Conservation (phyloP, 2,888 invertebrate species). For the Zeuzera pyrina region DNA sequence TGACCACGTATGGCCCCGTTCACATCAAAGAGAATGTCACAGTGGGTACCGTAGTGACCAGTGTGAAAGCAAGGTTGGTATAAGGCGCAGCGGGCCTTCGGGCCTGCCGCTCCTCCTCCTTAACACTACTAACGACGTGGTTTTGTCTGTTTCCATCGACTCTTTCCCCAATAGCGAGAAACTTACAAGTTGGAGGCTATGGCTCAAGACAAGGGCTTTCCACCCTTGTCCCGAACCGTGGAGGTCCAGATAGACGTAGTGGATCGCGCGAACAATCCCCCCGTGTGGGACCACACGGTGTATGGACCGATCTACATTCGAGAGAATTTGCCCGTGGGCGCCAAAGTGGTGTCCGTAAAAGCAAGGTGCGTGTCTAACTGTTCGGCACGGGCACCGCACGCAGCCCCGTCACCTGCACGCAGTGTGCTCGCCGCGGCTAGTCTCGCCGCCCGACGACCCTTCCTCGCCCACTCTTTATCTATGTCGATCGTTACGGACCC, state of each 20-base stretch:
- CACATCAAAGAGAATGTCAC: conserved; percentile 99
- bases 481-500: too few relatives aligned
- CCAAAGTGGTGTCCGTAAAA: conserved; percentile 98
- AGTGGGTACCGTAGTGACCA: conserved; percentile 98
- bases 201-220: conserved; percentile 98
- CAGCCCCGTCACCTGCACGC: conserved; percentile 72
- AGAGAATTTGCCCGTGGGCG: conserved; percentile 98
- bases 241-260: conserved; percentile 99
- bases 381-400: conserved; percentile 76
- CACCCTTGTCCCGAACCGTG: conserved; percentile 95
- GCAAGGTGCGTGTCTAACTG: conserved; percentile 90
- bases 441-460: conserved; percentile 12
- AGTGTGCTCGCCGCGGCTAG: conserved; percentile 40
- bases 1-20: conserved; percentile 96
- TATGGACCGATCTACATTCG: conserved; percentile 98
- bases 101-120: conserved; percentile 67
- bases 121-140: conserved; percentile 79
- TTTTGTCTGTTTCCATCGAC: conserved; percentile 78
- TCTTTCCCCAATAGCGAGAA: conserved; percentile 87
- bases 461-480: neutral
- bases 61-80: conserved; percentile 98
- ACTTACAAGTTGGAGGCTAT: conserved; percentile 98
- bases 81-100: conserved; percentile 70
- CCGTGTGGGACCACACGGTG: conserved; percentile 96
- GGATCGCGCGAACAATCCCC: conserved; percentile 98